Conservation (phyloP, 2,888 invertebrate genomes). For the Heliconius cydno region DNA sequence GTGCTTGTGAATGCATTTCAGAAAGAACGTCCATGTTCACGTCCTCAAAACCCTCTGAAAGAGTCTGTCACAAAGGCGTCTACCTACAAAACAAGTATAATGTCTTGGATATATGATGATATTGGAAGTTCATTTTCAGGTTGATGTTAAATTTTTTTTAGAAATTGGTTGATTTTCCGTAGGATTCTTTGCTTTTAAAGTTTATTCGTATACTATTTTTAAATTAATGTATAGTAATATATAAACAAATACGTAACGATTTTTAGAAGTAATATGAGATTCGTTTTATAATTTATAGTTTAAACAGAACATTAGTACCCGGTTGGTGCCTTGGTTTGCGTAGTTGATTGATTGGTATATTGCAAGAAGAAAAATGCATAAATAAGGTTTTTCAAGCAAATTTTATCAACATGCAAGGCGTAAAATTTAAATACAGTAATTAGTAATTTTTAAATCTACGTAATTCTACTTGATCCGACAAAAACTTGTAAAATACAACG, state of each 20-base stretch:
- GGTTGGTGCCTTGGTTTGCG: too few relatives aligned
- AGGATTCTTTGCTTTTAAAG: neutral
- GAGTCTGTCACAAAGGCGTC: slow-evolving; percentile 55
- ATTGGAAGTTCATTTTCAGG: slow-evolving; percentile 22
- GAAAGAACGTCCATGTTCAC: slow-evolving; percentile 59
- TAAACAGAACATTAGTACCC: too few relatives aligned
- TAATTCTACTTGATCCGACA: neutral
- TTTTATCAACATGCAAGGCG: neutral
- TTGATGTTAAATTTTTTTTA: neutral
- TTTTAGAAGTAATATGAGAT: too few relatives aligned
- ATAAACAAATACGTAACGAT: neutral
- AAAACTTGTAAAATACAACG: neutral
- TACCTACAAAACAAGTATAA: slow-evolving; percentile 44
- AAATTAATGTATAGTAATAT: neutral
- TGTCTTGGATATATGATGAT: slow-evolving; percentile 42
- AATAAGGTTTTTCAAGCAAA: neutral
- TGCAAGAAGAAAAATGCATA: neutral
- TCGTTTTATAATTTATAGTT: too few relatives aligned
- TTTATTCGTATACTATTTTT: neutral
- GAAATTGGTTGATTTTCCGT: neutral
- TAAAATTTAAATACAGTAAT: neutral
- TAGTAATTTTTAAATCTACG: neutral
- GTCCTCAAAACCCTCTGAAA: slow-evolving; percentile 58
- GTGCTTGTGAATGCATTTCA: slow-evolving; percentile 75
- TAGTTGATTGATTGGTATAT: neutral